phyloP scores from a whole-genome alignment of 2,113 vertebrate genomes.

The Marmota monax region DNA sequence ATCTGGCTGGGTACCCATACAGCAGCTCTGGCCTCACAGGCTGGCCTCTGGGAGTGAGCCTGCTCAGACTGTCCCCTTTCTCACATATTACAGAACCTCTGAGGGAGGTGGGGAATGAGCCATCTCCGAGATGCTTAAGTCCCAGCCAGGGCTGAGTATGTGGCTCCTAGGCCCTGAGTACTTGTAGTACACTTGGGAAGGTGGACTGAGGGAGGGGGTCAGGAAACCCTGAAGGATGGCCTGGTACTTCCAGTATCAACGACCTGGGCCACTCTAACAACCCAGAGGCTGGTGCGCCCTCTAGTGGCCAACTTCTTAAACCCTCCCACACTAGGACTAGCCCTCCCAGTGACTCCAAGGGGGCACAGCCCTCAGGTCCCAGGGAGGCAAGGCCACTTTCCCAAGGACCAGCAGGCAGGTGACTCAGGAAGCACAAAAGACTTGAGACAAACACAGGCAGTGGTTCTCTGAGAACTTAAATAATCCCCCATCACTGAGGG shows the following conservation, averaged over 20 bases:
- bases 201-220: not conserved
- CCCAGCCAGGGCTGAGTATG: not conserved
- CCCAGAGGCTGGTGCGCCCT: not conserved
- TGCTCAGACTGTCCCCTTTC: not conserved
- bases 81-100: not conserved
- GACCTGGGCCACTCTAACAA: too few species aligned
- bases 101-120: not conserved
- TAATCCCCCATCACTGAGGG: not conserved
- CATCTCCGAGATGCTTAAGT: not conserved
- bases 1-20: not conserved
- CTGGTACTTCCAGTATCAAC: not conserved
- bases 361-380: too few species aligned
- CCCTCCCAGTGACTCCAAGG: not conserved
- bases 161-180: not conserved
- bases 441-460: not conserved
- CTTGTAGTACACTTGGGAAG: not conserved
- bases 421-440: not conserved
- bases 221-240: not conserved
- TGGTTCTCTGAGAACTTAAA: constrained; percentile 67
- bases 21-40: not conserved
- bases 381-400: not conserved
- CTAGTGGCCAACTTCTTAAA: constrained; percentile 41
- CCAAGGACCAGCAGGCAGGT: not conserved
- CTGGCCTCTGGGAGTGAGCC: not conserved
- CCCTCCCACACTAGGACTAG: too few species aligned